Evolutionary conservation across 2,888 invertebrate genomes (phyloP).

Genomic region (Serripes groenlandicus): DNA sequence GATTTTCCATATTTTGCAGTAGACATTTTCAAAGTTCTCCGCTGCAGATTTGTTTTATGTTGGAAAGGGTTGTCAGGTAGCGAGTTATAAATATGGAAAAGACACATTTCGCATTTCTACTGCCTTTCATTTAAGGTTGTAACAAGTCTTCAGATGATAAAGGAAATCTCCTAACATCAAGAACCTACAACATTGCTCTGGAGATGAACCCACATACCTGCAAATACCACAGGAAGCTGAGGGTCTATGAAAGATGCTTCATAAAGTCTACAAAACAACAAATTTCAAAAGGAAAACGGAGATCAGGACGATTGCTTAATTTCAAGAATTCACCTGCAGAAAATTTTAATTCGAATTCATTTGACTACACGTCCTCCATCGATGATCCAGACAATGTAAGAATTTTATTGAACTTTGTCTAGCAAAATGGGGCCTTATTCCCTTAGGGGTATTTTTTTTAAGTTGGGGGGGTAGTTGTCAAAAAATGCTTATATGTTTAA

Average conservation of each 20-base stretch:
- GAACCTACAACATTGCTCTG: constrained; percentile 79
- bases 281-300: background rate
- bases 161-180: constrained; percentile 73
- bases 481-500: no score
- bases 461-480: no score
- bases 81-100: no score
- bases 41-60: no score
- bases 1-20: no score
- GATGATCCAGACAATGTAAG: constrained; percentile 2
- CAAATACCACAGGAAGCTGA: constrained; percentile 70
- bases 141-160: constrained; percentile 34
- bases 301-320: constrained; percentile 3
- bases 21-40: no score
- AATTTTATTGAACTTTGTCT: background rate
- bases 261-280: constrained; percentile 17
- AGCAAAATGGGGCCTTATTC: no score
- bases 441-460: background rate
- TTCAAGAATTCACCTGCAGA: background rate
- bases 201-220: constrained; percentile 80
- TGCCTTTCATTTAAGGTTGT: constrained; percentile 78
- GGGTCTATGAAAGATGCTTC: constrained; percentile 72
- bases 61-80: no score
- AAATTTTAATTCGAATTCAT: background rate
- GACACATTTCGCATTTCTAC: no score
- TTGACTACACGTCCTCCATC: background rate